A percentile compares a stretch with the other conserved stretches of the same genome.
phyloP scores from a whole-genome alignment of 2,888 invertebrate species.

The Drosophila formosana region DNA sequence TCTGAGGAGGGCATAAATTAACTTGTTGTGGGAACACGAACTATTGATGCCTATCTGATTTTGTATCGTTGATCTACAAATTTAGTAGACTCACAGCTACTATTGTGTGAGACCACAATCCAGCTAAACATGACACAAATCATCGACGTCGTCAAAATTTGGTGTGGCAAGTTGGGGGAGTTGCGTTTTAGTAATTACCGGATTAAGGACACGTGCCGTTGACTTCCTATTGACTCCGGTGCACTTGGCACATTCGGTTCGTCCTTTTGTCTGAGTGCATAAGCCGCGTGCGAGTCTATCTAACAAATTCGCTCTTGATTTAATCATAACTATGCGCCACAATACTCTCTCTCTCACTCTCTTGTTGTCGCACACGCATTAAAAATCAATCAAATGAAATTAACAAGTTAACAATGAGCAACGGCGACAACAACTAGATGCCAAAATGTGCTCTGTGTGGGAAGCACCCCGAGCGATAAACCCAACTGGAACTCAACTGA shows the following conservation, averaged over 20 bases:
- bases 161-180: constrained; percentile 14
- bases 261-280: constrained; percentile 63
- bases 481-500: constrained; percentile 15
- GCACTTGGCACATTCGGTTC: constrained; percentile 67
- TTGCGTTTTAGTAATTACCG: constrained; percentile 70
- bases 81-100: constrained; percentile 20
- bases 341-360: constrained; percentile 12
- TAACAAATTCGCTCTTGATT: constrained; percentile 55
- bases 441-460: constrained; percentile 58
- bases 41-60: constrained; percentile 53
- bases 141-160: background rate
- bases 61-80: constrained; percentile 46
- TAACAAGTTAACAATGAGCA: constrained; percentile 79
- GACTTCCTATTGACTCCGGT: constrained; percentile 75
- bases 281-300: constrained; percentile 70
- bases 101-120: constrained; percentile 58
- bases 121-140: constrained; percentile 29
- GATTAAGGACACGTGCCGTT: constrained; percentile 79
- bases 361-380: constrained; percentile 65
- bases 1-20: constrained; percentile 73
- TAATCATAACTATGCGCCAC: constrained; percentile 75
- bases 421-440: constrained; percentile 12
- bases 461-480: constrained; percentile 70
- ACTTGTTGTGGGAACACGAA: constrained; percentile 75
- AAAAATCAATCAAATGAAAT: constrained; percentile 82